Evolutionary conservation across 2,888 invertebrate species (phyloP).

Genomic region (Sinhomidia bicolor): DNA sequence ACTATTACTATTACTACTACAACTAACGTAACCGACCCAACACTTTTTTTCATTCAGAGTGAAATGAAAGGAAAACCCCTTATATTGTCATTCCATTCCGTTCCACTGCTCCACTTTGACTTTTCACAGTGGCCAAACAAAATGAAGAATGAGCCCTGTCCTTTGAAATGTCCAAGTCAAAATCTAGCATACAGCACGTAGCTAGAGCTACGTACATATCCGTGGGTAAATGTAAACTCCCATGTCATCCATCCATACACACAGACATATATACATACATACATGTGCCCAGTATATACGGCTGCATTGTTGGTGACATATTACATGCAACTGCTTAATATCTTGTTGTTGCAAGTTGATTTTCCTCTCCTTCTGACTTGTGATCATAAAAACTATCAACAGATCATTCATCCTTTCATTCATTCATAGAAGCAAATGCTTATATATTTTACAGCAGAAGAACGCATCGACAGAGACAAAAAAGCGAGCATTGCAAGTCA

Average conservation of each 20-base stretch:
- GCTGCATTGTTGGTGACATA: conserved; percentile 8
- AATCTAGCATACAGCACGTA: background rate
- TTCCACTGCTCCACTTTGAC: conserved; percentile 73
- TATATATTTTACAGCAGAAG: conserved; percentile 5
- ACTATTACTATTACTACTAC: background rate
- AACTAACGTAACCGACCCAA: conserved; percentile 17
- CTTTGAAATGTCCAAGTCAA: conserved; percentile 35
- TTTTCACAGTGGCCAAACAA: conserved; percentile 61
- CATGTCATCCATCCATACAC: no score
- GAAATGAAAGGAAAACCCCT: conserved; percentile 62
- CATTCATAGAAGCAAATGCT: conserved; percentile 29
- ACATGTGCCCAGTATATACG: background rate
- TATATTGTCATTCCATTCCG: conserved; percentile 71
- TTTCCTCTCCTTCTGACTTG: background rate
- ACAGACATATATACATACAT: no score
- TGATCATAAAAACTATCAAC: background rate
- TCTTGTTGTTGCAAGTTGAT: background rate
- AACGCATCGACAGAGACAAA: conserved; percentile 42
- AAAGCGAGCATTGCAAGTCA: background rate
- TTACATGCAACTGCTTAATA: background rate
- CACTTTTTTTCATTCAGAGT: conserved; percentile 53
- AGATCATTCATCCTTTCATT: conserved; percentile 33
- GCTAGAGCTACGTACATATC: background rate
- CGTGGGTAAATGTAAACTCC: no score
- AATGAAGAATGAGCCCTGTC: conserved; percentile 45